Evolutionary conservation across 2,113 vertebrate genomes (phyloP), one percentile per base, ranked within the genome.

Genomic region (Microcebus murinus): DNA sequence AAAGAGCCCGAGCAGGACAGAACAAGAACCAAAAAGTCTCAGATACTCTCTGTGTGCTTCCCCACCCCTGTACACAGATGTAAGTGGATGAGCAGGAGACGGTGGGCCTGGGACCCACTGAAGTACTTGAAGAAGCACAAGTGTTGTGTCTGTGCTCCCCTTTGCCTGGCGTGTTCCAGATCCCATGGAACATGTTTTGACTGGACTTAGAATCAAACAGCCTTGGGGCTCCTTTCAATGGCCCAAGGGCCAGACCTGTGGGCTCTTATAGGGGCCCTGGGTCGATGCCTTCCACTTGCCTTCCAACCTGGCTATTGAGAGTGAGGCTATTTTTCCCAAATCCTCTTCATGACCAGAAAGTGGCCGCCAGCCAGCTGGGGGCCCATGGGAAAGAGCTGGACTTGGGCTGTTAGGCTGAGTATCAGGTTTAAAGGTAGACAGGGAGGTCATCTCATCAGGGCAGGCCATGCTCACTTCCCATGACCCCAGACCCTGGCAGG

Each of bases 321-420:
- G 39, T 20, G 31, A 93, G 59, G 13, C 63, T 76, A 0, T 59
- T 65, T 94, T 85, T 59, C 39, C 91, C 34, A 31, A 0, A 86
- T 82, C 55, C 31, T 94, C 39, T 63, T 92, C 63, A 71, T 81
- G 59, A 87, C 89, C 85, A 63, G 68, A 61, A 90, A 65, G 48
- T 70, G 91, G 82, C 50, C 77, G 4, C 52, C 93, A n/a, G 85
- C 45, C 61, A 1, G 21, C 34, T 45, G 25, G 48, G 50, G 29
- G 23, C 23, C 61, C 36, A 12, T 25, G 55, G 89, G 57, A 12
- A 81, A 95, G 50, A 45, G n/a, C 34, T 29, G 68, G 77, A 13
- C 57, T 68, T 52, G 36, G 39, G 12, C 39, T 59, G 18, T 55
- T 68, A n/a, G 65, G 48, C 31, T 45, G 21, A 87, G 59, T 21